phyloP scores from a whole-genome alignment of 2,888 invertebrate genomes.

The Drosophila borborema region DNA sequence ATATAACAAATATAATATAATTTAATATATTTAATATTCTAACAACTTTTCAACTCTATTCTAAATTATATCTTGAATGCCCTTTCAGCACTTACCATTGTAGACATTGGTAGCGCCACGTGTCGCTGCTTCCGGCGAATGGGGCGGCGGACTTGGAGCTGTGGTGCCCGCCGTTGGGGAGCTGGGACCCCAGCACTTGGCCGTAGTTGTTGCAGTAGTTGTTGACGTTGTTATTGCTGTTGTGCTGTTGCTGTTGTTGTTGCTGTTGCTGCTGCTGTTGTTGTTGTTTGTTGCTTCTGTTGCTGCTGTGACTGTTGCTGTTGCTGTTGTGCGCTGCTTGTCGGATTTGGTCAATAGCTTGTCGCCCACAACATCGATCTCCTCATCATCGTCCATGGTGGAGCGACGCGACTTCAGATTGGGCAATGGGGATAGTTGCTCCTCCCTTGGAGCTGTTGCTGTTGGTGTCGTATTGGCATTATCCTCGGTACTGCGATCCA shows the following conservation, averaged over 20 bases:
- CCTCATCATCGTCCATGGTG: slow-evolving; percentile 89
- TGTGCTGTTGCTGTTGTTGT: slow-evolving; percentile 34
- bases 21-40: neutral
- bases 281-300: slow-evolving; percentile 58
- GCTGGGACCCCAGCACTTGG: slow-evolving; percentile 90
- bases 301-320: slow-evolving; percentile 49
- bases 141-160: slow-evolving; percentile 90
- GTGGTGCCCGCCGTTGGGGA: slow-evolving; percentile 92
- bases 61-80: neutral
- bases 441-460: slow-evolving; percentile 57
- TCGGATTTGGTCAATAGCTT: slow-evolving; percentile 86
- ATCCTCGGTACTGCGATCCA: slow-evolving; percentile 87
- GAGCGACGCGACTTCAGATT: slow-evolving; percentile 86
- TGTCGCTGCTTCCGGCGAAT: slow-evolving; percentile 87
- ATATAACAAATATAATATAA: too few species aligned
- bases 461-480: slow-evolving; percentile 56
- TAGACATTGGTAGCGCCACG: slow-evolving; percentile 90
- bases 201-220: slow-evolving; percentile 81
- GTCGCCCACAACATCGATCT: slow-evolving; percentile 95
- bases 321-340: slow-evolving; percentile 68
- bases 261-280: slow-evolving; percentile 37
- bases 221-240: slow-evolving; percentile 51
- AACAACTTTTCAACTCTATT: neutral
- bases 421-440: slow-evolving; percentile 39
- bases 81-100: slow-evolving; percentile 88